Conservation (phyloP, 2,797 vertebrate genomes). For the Coregonus sp. region DNA sequence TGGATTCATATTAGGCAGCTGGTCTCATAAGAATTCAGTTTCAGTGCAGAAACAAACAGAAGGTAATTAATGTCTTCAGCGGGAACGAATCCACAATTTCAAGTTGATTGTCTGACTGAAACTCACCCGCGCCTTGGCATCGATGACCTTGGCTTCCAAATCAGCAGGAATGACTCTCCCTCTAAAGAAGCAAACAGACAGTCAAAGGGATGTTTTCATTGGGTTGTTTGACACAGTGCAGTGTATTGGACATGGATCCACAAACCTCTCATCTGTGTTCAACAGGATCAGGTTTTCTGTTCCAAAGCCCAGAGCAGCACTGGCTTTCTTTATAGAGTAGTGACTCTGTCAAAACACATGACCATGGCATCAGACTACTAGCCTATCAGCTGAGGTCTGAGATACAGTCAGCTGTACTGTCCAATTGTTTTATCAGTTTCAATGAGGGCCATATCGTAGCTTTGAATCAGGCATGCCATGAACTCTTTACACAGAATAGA, state of each 20-base stretch:
- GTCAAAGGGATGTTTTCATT: constrained; percentile 14
- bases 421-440: background rate
- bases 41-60: constrained; percentile 6
- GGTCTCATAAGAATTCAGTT: background rate
- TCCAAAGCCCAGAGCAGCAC: constrained; percentile 93
- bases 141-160: constrained; percentile 94
- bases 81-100: background rate
- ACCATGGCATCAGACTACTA: background rate
- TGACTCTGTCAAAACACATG: constrained; percentile 84
- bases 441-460: background rate
- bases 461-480: background rate
- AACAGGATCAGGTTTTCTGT: constrained; percentile 95
- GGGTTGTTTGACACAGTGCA: background rate
- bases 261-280: constrained; percentile 91
- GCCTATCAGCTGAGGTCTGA: background rate
- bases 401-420: background rate
- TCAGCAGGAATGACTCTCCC: constrained; percentile 97
- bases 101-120: background rate
- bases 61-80: constrained; percentile 10
- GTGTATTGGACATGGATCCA: constrained; percentile 23
- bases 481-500: background rate
- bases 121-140: constrained; percentile 91
- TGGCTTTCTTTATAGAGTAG: constrained; percentile 98
- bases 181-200: constrained; percentile 67
- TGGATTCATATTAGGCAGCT: constrained; percentile 7